These are phyloP conservation scores for Chrysaora quinquecirrha DNA, from an alignment of 30 jellyfish, hydroid and myxozoan species.

Conservation along the genomic window DNA sequence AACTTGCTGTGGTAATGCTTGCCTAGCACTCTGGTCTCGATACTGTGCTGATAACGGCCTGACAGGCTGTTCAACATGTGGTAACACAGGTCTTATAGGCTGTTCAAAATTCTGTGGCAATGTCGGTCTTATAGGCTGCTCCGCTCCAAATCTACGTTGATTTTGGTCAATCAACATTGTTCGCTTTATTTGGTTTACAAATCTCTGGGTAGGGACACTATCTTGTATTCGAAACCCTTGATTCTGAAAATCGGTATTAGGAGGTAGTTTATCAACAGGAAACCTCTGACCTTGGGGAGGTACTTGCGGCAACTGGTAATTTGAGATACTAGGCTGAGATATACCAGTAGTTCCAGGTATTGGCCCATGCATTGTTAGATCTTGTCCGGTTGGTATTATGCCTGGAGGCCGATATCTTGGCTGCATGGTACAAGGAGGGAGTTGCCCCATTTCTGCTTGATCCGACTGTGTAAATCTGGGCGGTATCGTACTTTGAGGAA, in stretches of 20 bases:
- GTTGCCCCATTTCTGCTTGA: background rate
- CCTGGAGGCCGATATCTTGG: constrained; percentile 15
- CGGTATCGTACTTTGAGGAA: background rate
- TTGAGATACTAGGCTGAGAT: background rate
- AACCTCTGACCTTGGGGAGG: constrained; percentile 22
- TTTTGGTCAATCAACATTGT: background rate
- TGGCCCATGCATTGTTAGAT: background rate
- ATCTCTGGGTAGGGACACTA: background rate
- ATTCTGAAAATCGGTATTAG: background rate
- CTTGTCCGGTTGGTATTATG: constrained; percentile 11
- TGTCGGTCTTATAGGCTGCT: background rate
- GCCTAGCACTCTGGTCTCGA: background rate
- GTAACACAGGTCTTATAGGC: background rate
- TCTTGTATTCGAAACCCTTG: background rate
- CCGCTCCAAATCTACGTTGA: background rate
- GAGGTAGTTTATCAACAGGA: background rate
- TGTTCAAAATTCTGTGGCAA: background rate
- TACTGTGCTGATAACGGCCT: background rate
- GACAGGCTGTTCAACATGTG: background rate
- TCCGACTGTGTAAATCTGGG: background rate
- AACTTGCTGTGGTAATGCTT: background rate
- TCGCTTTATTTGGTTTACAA: background rate
- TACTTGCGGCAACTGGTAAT: background rate
- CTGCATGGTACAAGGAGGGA: background rate
- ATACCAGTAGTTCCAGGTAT: background rate